Conservation (phyloP, 2,113 vertebrate genomes). For the Nothobranchius kuhntae region DNA sequence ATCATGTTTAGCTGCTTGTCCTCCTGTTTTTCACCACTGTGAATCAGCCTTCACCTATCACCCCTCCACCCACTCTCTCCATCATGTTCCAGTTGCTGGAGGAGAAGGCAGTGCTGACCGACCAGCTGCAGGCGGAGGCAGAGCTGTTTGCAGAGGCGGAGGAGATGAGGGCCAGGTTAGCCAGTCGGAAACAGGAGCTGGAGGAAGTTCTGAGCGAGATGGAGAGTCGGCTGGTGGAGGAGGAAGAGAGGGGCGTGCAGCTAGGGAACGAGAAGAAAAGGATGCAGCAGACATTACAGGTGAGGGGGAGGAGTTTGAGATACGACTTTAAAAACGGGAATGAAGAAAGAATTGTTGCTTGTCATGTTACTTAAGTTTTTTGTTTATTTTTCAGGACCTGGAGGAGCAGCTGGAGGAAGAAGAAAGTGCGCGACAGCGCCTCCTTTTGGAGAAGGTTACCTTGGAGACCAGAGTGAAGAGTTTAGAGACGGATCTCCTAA, state of each 20-base stretch:
- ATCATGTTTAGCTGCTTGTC: background rate
- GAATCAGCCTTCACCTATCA: background rate
- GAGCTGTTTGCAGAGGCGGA: constrained; percentile 88
- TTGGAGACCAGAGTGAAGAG: constrained; percentile 88
- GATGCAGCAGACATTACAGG: constrained; percentile 84
- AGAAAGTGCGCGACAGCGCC: constrained; percentile 87
- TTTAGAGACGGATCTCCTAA: constrained; percentile 80
- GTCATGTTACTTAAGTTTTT: constrained; percentile 1
- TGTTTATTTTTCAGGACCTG: constrained; percentile 78
- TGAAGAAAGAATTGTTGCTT: background rate
- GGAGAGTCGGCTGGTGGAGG: constrained; percentile 84
- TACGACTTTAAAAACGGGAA: background rate
- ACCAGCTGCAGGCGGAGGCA: constrained; percentile 87
- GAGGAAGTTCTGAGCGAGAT: constrained; percentile 85
- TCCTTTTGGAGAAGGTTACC: constrained; percentile 89
- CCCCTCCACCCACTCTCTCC: background rate
- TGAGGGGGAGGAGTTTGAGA: constrained; percentile 24
- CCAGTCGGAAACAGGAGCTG: constrained; percentile 83
- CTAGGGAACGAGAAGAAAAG: constrained; percentile 84
- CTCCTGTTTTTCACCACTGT: background rate
- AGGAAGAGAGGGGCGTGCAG: constrained; percentile 82
- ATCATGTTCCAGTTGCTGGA: constrained; percentile 75
- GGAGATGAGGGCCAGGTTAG: constrained; percentile 84
- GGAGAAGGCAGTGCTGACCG: constrained; percentile 84
- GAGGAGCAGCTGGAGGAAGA: constrained; percentile 91